Conservation (phyloP, 2,888 invertebrate species). For the Ligdia adustata region DNA sequence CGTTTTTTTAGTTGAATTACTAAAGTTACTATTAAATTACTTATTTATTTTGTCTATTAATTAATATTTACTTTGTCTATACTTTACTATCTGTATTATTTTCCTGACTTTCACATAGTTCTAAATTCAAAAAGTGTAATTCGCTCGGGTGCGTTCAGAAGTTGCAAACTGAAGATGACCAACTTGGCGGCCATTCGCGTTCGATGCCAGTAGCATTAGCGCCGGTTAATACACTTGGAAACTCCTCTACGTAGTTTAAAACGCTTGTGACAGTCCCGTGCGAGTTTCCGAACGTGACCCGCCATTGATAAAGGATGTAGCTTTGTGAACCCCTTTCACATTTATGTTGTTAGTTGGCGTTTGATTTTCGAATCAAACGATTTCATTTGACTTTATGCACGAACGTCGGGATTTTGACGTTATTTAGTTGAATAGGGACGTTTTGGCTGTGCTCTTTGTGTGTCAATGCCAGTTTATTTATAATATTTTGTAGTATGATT, state of each 20-base stretch:
- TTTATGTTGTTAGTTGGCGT: slow-evolving; percentile 23
- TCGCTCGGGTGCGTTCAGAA: slow-evolving; percentile 22
- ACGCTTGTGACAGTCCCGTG: slow-evolving; percentile 62
- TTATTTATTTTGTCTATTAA: no score
- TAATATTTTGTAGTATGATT: no score
- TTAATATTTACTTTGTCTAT: no score
- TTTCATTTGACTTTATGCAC: slow-evolving; percentile 10
- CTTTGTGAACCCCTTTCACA: slow-evolving; percentile 31
- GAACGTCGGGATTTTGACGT: slow-evolving; percentile 6
- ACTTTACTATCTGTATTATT: no score
- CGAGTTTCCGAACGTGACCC: slow-evolving; percentile 57
- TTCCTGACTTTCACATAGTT: slow-evolving; percentile 4
- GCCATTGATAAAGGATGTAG: slow-evolving; percentile 51
- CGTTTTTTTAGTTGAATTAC: no score
- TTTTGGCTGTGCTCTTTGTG: neutral
- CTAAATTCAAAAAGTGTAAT: slow-evolving; percentile 18
- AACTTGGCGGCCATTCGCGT: slow-evolving; percentile 47
- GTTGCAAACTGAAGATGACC: slow-evolving; percentile 28
- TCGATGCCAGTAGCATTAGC: slow-evolving; percentile 50
- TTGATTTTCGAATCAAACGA: slow-evolving; percentile 27
- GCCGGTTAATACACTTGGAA: slow-evolving; percentile 64
- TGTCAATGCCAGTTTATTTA: neutral
- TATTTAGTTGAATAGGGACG: neutral
- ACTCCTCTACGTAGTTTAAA: slow-evolving; percentile 62
- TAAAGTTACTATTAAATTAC: no score